These are phyloP conservation scores for Notolepis coatsorum DNA, from an alignment of 2,797 vertebrate species.

Conservation along the genomic window DNA sequence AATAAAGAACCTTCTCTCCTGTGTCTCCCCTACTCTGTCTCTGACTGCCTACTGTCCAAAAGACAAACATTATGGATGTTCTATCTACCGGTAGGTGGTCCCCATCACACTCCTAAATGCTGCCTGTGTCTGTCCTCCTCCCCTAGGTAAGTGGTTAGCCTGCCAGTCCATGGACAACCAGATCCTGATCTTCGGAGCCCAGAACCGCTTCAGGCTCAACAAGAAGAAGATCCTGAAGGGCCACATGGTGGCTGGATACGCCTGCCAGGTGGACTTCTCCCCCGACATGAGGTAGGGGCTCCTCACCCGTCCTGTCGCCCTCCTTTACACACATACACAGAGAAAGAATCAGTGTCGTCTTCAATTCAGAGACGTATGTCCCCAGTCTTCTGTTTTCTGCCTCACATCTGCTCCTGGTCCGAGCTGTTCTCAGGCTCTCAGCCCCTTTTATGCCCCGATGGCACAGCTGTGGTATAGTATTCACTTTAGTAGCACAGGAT, in stretches of 20 bases:
- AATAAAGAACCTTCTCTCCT: too few species aligned
- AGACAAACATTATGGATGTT: too few species aligned
- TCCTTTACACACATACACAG: too few species aligned
- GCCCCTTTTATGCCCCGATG: too few species aligned
- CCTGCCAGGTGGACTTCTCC: conserved; percentile 99
- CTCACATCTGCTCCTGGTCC: too few species aligned
- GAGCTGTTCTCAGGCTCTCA: too few species aligned
- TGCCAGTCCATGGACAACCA: conserved; percentile 99
- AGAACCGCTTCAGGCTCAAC: conserved; percentile 98
- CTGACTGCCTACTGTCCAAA: too few species aligned
- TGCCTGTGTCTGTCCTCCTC: too few species aligned
- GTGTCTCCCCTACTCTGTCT: too few species aligned
- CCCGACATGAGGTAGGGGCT: conserved; percentile 95
- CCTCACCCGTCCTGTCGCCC: neutral
- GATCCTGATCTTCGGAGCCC: conserved; percentile 98
- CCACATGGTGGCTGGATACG: conserved; percentile 98
- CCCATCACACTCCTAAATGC: neutral
- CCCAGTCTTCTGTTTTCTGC: too few species aligned
- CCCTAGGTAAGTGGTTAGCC: conserved; percentile 96
- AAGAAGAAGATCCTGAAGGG: conserved; percentile 99
- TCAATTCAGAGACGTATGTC: too few species aligned
- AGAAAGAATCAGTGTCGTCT: too few species aligned
- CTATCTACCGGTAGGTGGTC: neutral
- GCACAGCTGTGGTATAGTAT: neutral
- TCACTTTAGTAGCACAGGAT: neutral